Evolutionary conservation across 2,888 invertebrate genomes (phyloP), one percentile per base, ranked within the genome.

Genomic region (Pseudeuparius sepicola): DNA sequence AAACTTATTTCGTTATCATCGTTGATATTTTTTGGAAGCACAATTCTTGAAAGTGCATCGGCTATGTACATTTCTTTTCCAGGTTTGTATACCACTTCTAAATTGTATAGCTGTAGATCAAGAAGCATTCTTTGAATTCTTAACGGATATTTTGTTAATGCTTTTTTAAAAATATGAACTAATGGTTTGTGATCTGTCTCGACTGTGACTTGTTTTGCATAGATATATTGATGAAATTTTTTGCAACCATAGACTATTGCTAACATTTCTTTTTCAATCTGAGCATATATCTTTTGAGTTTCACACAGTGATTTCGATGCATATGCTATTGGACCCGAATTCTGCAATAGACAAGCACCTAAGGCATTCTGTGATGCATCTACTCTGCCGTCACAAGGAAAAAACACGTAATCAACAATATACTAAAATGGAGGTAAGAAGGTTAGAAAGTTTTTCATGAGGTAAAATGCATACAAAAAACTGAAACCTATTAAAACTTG

Each of bases 191-290:
- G 40, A 33, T 51, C 49, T 3, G 47, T 47, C 34, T 42, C 37
- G 14, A 42, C 31, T 4, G 23, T 35, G 14, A 40, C 31, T 24
- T 40, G 13, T 26, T 34, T 48, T 11, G 48, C 54, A 43, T 46
- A 56, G 3, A 59, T 44, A 35, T 55, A 59, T 36, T 53, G 50
- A 11, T 52, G 48, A 38, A 56, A 59, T 34, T 50, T 51, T 14
- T 45, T 32, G 34, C 52, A 52, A 4, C 44, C 54, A 41, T 56
- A 55, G 5, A 37, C 40, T 23, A 57, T 54, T 2, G 57, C 56
- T 18, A 55, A 31, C 6, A 51, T 41, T 37, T 58, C 56, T 41
- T 56, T 55, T 33, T 57, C 55, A 4, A 56, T 55, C 36, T 55
- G 53, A 11, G 51, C 45, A 42, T 52, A 55, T 6, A 36, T 44